A percentile compares a stretch with the other conserved stretches of the same genome.
These are phyloP conservation scores for Acleris sparsana DNA, from an alignment of 2,888 invertebrate species.

Conservation along the genomic window DNA sequence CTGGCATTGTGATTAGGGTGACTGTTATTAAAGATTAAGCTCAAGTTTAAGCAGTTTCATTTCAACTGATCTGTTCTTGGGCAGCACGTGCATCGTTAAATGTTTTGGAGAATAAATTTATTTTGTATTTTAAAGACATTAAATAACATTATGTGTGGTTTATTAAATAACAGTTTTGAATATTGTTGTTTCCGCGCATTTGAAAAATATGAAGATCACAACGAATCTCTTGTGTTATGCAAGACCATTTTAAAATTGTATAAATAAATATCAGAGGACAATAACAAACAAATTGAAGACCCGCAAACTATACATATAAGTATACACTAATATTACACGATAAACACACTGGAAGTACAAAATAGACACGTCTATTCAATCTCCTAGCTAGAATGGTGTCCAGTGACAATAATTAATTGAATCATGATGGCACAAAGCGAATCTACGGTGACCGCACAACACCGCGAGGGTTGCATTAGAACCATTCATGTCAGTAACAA, in stretches of 20 bases:
- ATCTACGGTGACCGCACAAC: conserved; percentile 40
- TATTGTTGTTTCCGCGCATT: too few relatives aligned
- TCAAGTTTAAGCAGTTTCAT: conserved; percentile 6
- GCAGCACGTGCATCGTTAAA: not conserved
- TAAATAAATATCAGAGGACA: too few relatives aligned
- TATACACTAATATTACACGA: not conserved
- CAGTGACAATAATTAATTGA: conserved; percentile 53
- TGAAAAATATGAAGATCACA: too few relatives aligned
- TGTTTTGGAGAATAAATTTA: not conserved
- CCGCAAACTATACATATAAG: too few relatives aligned
- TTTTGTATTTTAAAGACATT: not conserved
- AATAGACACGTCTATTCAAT: not conserved
- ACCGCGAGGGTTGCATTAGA: conserved; percentile 6
- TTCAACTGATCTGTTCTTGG: not conserved
- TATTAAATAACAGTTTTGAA: too few relatives aligned
- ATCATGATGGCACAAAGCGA: conserved; percentile 53
- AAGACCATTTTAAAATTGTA: too few relatives aligned
- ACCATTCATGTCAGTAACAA: conserved; percentile 9
- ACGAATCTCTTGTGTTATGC: too few relatives aligned
- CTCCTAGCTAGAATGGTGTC: conserved; percentile 30
- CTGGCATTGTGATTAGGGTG: conserved; percentile 20
- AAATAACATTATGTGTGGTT: not conserved
- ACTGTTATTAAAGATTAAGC: conserved; percentile 6
- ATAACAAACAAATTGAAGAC: too few relatives aligned
- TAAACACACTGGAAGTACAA: not conserved